Conservation (phyloP, 2,113 vertebrate genomes). For the Brachionichthys hirsutus region DNA sequence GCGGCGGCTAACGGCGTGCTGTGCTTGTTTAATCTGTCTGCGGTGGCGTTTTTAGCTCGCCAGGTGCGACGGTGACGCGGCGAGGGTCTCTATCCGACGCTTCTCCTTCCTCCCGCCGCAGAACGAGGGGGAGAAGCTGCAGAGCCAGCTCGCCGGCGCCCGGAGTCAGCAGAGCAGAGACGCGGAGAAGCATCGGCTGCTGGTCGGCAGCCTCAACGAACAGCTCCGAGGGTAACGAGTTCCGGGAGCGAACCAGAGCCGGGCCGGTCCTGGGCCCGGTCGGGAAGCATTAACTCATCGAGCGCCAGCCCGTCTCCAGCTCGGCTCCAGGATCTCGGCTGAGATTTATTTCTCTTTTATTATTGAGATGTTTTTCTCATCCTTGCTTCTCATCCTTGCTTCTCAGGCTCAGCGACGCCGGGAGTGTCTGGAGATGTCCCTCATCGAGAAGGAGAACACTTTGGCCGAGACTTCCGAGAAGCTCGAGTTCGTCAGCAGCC, state of each 20-base stretch:
- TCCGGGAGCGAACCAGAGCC: no score
- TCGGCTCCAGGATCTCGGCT: no score
- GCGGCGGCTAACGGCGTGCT: conserved; percentile 76
- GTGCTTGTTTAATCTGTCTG: conserved; percentile 47
- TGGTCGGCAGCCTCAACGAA: conserved; percentile 82
- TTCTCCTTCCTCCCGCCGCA: conserved; percentile 53
- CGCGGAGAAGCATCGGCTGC: conserved; percentile 82
- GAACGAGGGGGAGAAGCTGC: conserved; percentile 86
- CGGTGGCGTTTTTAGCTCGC: neutral
- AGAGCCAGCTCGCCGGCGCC: conserved; percentile 77
- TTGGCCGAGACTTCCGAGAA: conserved; percentile 77
- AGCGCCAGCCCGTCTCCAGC: no score
- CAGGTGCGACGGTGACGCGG: conserved; percentile 22
- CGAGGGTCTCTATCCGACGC: neutral
- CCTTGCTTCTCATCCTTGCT: no score
- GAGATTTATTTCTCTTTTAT: no score
- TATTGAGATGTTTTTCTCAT: no score
- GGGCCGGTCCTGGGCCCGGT: no score
- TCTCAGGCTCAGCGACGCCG: conserved; percentile 80
- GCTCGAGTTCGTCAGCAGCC: conserved; percentile 76
- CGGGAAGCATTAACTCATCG: no score
- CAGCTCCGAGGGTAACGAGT: conserved; percentile 83
- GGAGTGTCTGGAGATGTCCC: conserved; percentile 83
- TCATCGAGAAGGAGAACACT: conserved; percentile 86
- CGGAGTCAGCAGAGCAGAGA: conserved; percentile 83